These are phyloP conservation scores for Ellobium chinense DNA, from an alignment of 2,888 invertebrate species.

Conservation along the genomic window DNA sequence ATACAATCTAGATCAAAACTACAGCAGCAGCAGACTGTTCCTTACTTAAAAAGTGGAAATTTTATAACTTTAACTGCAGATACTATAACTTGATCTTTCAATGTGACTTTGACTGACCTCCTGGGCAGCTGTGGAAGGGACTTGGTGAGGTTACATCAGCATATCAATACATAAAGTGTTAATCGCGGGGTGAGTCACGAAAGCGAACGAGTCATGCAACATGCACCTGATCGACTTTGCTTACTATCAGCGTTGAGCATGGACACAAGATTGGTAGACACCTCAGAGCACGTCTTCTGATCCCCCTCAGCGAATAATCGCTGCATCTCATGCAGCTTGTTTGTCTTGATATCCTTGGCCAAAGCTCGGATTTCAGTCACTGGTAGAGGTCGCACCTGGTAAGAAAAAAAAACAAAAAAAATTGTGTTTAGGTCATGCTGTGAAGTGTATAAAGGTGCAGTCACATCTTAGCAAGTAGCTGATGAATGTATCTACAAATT, in stretches of 20 bases:
- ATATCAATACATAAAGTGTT: not conserved
- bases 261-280: slow-evolving; percentile 48
- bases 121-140: not conserved
- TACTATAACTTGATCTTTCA: no score
- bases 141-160: not conserved
- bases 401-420: no score
- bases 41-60: no score
- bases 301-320: slow-evolving; percentile 54
- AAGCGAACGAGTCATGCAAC: slow-evolving; percentile 50
- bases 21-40: no score
- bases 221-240: slow-evolving; percentile 55
- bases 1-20: no score
- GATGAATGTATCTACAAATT: no score
- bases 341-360: slow-evolving; percentile 4
- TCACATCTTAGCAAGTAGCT: no score
- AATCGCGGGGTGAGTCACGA: not conserved
- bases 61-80: no score
- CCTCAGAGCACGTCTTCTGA: slow-evolving; percentile 47
- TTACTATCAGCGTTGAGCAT: slow-evolving; percentile 59
- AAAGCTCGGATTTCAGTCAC: slow-evolving; percentile 17
- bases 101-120: slow-evolving; percentile 3
- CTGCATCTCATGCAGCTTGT: slow-evolving; percentile 44
- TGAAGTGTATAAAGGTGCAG: no score
- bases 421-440: no score
- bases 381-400: slow-evolving; percentile 48